Evolutionary conservation across 2,797 vertebrate genomes (phyloP), one percentile per base, ranked within the genome.

Genomic region (Sebastes flavidus): DNA sequence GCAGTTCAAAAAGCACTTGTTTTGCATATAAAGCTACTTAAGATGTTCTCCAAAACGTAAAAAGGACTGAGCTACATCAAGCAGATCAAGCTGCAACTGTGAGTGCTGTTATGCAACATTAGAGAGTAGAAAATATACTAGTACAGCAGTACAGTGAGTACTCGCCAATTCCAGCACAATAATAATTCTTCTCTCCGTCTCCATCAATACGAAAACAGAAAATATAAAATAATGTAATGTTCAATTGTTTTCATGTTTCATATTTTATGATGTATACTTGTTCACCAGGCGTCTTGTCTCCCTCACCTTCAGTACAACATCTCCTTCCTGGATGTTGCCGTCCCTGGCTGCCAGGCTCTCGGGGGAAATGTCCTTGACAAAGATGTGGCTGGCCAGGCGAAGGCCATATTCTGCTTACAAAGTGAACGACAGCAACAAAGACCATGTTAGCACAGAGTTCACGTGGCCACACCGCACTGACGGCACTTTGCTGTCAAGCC

Each of bases 341-440:
- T 99, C 98, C 94, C 97, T 96, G 88, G 98, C 98, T 85, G 99
- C 99, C 94, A 99, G 95, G 92, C 98, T 99, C 87, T 99, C 98
- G n/a, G 98, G 98, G 52, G 98, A 99, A 93, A 99, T 99, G 95
- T 99, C 99, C 95, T 99, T 99, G 88, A 99, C 98, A 93, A 99
- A 99, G 94, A 99, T 99, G 94, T 99, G 98, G 95, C 98, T 99
- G 94, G 98, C 99, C 95, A 99, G 95, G 85, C 98, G 97, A 88
- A 99, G 96, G 92, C 98, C 99, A 93, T 99, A 99, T 91, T 99
- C 99, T 99, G 94, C 95, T 96, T 96, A 94, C 92, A 92, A 80
- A 95, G 94, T 94, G 89, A 95, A 96, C 80, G 88, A 94, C 94
- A 95, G 92, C 90, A 95, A 95, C 92, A 95, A 86, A 93, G 81